Evolutionary conservation across 2,888 invertebrate species (phyloP).

Genomic region (Lithodes maja): DNA sequence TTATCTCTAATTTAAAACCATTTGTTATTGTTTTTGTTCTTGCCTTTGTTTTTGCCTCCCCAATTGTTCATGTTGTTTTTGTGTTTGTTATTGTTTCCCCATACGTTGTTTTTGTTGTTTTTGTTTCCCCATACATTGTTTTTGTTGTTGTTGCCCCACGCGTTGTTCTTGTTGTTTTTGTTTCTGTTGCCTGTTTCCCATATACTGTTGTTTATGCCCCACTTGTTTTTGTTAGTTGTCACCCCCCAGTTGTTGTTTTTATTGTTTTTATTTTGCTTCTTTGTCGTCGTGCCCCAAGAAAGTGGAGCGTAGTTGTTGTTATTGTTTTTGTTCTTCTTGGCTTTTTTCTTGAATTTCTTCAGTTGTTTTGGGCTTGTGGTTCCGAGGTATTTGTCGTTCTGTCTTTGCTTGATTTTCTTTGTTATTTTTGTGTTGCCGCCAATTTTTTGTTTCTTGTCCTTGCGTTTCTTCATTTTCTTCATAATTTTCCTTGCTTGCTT

Average conservation of each 20-base stretch:
- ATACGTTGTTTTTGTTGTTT: not conserved
- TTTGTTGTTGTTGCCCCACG: not conserved
- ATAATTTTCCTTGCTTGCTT: constrained; percentile 1
- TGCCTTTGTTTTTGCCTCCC: not conserved
- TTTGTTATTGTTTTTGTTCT: not conserved
- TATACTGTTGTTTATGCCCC: not conserved
- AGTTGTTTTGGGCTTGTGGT: not conserved
- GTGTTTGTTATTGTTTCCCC: not conserved
- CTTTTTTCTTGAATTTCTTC: not conserved
- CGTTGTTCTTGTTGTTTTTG: not conserved
- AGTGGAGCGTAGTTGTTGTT: not conserved
- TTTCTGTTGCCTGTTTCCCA: not conserved
- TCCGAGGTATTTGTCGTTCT: not conserved
- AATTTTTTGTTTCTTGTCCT: not conserved
- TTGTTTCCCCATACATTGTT: not conserved
- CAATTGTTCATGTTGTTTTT: not conserved
- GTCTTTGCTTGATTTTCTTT: not conserved
- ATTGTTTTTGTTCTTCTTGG: not conserved
- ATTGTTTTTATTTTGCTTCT: not conserved
- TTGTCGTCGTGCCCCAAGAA: not conserved
- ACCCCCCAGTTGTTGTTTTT: not conserved
- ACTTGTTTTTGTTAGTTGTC: not conserved
- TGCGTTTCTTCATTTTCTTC: not conserved
- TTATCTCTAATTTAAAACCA: not conserved
- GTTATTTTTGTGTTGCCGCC: not conserved